Percentiles rank a stretch among this genome's conserved stretches.
phyloP scores from a whole-genome alignment of 2,888 invertebrate genomes.

The Drosophila limbata region DNA sequence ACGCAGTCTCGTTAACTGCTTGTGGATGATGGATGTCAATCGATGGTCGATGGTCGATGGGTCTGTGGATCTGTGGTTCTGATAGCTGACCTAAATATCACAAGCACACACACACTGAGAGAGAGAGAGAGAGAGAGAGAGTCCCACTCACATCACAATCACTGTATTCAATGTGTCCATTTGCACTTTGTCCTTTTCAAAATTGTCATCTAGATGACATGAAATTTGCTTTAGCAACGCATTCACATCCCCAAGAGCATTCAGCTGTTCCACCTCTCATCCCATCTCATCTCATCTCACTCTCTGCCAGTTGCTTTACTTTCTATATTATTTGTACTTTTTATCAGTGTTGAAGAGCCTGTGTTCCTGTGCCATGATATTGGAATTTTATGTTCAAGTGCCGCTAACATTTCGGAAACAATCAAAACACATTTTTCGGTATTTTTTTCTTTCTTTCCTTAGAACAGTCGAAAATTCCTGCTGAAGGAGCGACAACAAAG shows the following conservation, averaged over 20 bases:
- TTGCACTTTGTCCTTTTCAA: constrained; percentile 59
- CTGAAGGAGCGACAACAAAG: constrained; percentile 28
- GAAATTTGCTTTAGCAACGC: constrained; percentile 64
- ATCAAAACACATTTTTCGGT: constrained; percentile 49
- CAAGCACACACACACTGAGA: background rate
- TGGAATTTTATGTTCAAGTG: constrained; percentile 74
- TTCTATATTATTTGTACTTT: constrained; percentile 1
- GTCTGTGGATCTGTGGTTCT: constrained; percentile 4
- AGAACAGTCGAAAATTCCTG: constrained; percentile 29
- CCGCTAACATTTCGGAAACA: constrained; percentile 74
- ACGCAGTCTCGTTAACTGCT: constrained; percentile 43
- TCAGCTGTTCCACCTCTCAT: constrained; percentile 16
- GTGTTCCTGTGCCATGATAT: constrained; percentile 58
- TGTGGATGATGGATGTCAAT: constrained; percentile 26
- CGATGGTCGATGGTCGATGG: constrained; percentile 1
- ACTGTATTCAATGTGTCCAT: constrained; percentile 46
- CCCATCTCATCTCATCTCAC: background rate
- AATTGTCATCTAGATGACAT: constrained; percentile 60
- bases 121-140: no score
- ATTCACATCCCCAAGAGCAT: constrained; percentile 37
- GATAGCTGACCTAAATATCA: constrained; percentile 34
- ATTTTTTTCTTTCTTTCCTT: constrained; percentile 6
- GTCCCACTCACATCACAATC: constrained; percentile 2
- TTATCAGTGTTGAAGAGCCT: constrained; percentile 8
- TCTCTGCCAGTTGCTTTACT: constrained; percentile 30